Evolutionary conservation across 2,113 vertebrate species (phyloP).

Genomic region (Maccullochella peelii): DNA sequence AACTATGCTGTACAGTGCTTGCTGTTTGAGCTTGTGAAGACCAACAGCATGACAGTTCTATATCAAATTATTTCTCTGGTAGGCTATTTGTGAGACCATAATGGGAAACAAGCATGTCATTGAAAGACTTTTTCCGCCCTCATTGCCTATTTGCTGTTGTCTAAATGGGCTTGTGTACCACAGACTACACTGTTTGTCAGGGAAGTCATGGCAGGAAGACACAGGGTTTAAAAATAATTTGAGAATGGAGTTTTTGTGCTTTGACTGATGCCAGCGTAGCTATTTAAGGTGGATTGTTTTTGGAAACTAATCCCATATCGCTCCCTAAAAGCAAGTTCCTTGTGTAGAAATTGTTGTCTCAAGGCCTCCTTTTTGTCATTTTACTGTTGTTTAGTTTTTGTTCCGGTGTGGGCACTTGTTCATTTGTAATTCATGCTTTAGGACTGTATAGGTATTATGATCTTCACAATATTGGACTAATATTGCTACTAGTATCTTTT

Average conservation of each 20-base stretch:
- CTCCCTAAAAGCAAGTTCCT: slow-evolving; percentile 42
- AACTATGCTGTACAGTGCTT: slow-evolving; percentile 81
- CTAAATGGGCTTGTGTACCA: slow-evolving; percentile 28
- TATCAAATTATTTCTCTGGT: slow-evolving; percentile 57
- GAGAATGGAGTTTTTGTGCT: slow-evolving; percentile 1
- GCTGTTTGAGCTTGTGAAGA: slow-evolving; percentile 78
- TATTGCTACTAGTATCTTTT: slow-evolving; percentile 75
- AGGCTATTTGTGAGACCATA: slow-evolving; percentile 53
- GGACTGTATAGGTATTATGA: slow-evolving; percentile 75
- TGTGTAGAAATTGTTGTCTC: slow-evolving; percentile 64
- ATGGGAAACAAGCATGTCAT: slow-evolving; percentile 68
- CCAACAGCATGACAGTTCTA: slow-evolving; percentile 73
- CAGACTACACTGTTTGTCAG: background rate
- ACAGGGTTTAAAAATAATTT: slow-evolving; percentile 1
- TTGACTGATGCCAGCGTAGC: slow-evolving; percentile 15
- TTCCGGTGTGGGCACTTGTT: slow-evolving; percentile 70
- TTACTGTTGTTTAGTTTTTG: slow-evolving; percentile 57
- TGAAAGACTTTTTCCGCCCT: slow-evolving; percentile 20
- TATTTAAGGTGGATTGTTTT: slow-evolving; percentile 21
- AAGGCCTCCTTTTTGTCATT: slow-evolving; percentile 66
- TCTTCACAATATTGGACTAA: slow-evolving; percentile 72
- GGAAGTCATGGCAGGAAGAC: slow-evolving; percentile 10
- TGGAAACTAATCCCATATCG: slow-evolving; percentile 3
- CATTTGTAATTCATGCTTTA: slow-evolving; percentile 74
- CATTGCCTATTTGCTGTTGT: slow-evolving; percentile 33